Evolutionary conservation across 2,888 invertebrate genomes (phyloP).

Genomic region (Cheilosia grossa): DNA sequence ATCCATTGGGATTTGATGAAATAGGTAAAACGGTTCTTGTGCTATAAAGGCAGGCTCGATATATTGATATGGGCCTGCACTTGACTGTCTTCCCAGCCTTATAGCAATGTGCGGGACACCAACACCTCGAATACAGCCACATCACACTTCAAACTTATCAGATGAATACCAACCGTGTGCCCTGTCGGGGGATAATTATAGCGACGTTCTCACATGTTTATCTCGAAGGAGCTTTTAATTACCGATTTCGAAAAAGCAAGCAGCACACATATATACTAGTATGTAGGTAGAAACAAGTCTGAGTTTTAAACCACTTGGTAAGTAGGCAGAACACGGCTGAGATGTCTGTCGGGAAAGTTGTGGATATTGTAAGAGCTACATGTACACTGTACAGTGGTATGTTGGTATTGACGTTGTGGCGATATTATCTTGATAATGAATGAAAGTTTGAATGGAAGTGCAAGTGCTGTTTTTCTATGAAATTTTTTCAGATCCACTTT

Average conservation of each 20-base stretch:
- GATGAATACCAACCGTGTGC: slow-evolving; percentile 26
- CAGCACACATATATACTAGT: too few species aligned
- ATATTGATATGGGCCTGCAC: slow-evolving; percentile 14
- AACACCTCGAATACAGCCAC: neutral
- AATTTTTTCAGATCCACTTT: slow-evolving; percentile 38
- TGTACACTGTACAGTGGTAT: slow-evolving; percentile 18
- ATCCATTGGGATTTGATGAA: slow-evolving; percentile 36
- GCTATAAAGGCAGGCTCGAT: slow-evolving; percentile 10
- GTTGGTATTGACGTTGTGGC: slow-evolving; percentile 49
- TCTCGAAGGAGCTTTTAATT: slow-evolving; percentile 42
- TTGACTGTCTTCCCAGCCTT: slow-evolving; percentile 52
- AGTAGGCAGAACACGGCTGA: neutral
- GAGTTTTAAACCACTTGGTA: neutral
- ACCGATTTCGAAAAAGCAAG: slow-evolving; percentile 19
- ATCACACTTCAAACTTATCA: slow-evolving; percentile 46
- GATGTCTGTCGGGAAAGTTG: slow-evolving; percentile 12
- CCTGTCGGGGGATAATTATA: slow-evolving; percentile 24
- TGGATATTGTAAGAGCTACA: slow-evolving; percentile 7
- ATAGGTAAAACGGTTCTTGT: slow-evolving; percentile 15
- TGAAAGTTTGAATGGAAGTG: slow-evolving; percentile 57
- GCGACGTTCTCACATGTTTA: slow-evolving; percentile 14
- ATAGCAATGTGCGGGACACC: neutral
- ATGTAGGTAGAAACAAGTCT: neutral
- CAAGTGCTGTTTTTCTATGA: slow-evolving; percentile 25
- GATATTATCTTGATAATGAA: slow-evolving; percentile 67